phyloP scores from a whole-genome alignment of 1,140 invertebrate genomes.

The Meloidogyne chitwoodi region DNA sequence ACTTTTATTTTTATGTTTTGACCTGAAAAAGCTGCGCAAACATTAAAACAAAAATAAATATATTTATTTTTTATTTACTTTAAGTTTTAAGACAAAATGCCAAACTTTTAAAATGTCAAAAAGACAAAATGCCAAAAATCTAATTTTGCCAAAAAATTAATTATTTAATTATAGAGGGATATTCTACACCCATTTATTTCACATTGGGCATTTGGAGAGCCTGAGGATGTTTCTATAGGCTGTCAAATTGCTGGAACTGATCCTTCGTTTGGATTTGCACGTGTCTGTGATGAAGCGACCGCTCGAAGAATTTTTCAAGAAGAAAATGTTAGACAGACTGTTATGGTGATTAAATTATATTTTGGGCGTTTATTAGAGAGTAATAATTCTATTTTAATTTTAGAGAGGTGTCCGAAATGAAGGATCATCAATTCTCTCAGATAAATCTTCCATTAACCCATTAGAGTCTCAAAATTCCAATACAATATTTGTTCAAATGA shows the following conservation, averaged over 20 bases:
- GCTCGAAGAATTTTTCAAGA: slow-evolving; percentile 31
- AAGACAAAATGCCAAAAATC: no score
- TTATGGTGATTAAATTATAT: slow-evolving; percentile 10
- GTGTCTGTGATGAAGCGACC: slow-evolving; percentile 32
- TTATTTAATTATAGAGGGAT: slow-evolving; percentile 7
- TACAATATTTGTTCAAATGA: slow-evolving; percentile 23
- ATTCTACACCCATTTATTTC: slow-evolving; percentile 30
- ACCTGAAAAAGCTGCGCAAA: background rate
- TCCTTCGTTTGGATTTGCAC: slow-evolving; percentile 33
- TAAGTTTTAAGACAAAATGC: no score
- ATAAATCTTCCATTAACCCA: background rate
- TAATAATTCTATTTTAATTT: background rate
- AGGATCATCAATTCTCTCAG: background rate
- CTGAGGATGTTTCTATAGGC: slow-evolving; percentile 26
- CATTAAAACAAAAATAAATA: background rate
- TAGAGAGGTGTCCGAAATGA: background rate
- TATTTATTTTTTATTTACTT: no score
- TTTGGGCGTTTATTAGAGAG: no score
- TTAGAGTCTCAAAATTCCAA: background rate
- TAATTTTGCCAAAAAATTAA: no score
- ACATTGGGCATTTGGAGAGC: slow-evolving; percentile 30
- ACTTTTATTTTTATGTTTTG: background rate
- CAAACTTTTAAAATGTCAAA: no score
- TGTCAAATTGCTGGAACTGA: slow-evolving; percentile 36
- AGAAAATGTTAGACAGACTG: slow-evolving; percentile 16